Evolutionary conservation across 1,140 invertebrate species (phyloP), one percentile per base, ranked within the genome.

Genomic region (Geopemphigus sp.): DNA sequence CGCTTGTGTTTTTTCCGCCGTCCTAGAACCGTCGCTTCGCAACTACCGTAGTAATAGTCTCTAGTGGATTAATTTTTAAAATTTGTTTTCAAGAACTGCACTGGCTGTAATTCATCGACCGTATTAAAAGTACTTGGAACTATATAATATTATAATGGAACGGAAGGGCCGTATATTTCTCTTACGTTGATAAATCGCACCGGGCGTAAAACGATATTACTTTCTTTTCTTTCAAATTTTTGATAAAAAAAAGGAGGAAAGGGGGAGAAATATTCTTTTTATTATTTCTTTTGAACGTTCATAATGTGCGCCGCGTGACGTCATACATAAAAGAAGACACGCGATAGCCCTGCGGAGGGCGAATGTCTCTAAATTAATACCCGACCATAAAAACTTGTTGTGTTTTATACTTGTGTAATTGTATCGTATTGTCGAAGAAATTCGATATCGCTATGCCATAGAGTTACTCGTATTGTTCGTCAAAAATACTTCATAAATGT

Each of bases 361-460:
- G 66, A 50, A 14, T 24, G 66, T 68, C 22, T 50, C 22, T 10
- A 68, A 68, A 68, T 68, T 68, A 68, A 68, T 68, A n/a, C 11
- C 3, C 22, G n/a, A 12, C 22, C 39, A 68, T 68, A 68, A 50
- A 68, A 68, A 68, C 39, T 50, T 14, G 66, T 68, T 50, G n/a
- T 68, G n/a, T 50, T 68, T 4, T 39, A 39, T 68, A 24, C 64
- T 47, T 15, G 66, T 68, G 39, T 68, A 50, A 50, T 68, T 47
- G 66, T 68, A 68, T 32, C 39, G 45, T 68, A 50, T 50, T 50
- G 45, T 19, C 22, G 14, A 50, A 50, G 39, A 50, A 50, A 68
- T 68, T 50, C 24, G 66, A 68, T 68, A 68, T 68, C 22, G 45
- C 45, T 26, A 19, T 50, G 32, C 8, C 32, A 39, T 8, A 39